Percentiles rank a stretch among this genome's conserved stretches.
Conservation (phyloP, 2,888 invertebrate species). For the Dryomyza anilis region DNA sequence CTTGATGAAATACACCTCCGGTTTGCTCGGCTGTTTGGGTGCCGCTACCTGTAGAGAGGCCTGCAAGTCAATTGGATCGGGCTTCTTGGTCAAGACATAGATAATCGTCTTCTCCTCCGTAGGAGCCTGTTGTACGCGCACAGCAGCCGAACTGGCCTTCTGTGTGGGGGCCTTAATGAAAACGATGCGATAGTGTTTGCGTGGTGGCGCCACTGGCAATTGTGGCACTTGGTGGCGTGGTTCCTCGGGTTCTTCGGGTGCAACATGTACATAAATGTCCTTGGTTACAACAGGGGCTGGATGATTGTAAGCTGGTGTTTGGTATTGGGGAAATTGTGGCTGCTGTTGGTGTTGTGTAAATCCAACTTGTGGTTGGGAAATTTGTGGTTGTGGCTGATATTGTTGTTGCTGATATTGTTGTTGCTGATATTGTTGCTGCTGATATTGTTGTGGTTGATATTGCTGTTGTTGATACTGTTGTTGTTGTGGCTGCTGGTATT, state of each 20-base stretch:
- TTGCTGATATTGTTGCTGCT: neutral
- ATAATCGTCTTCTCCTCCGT: constrained; percentile 60
- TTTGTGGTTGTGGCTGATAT: constrained; percentile 23
- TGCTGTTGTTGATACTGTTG: constrained; percentile 34
- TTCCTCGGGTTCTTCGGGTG: constrained; percentile 54
- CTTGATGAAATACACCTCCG: constrained; percentile 61
- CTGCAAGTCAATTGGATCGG: constrained; percentile 54
- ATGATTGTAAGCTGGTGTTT: constrained; percentile 14
- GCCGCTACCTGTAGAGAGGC: constrained; percentile 51
- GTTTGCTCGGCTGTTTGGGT: constrained; percentile 55
- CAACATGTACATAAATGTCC: constrained; percentile 59
- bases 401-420: constrained; percentile 30
- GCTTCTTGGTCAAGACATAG: constrained; percentile 59
- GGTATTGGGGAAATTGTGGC: constrained; percentile 29
- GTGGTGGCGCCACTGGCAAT: constrained; percentile 48
- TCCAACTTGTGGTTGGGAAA: constrained; percentile 11
- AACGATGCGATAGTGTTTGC: constrained; percentile 59
- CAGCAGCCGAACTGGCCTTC: constrained; percentile 40
- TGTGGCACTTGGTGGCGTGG: constrained; percentile 35
- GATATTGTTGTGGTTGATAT: constrained; percentile 13
- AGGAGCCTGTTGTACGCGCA: constrained; percentile 50
- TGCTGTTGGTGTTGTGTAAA: constrained; percentile 24
- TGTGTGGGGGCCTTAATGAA: constrained; percentile 58
- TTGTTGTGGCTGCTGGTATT: constrained; percentile 24
- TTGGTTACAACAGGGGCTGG: constrained; percentile 50